Evolutionary conservation across 2,888 invertebrate species (phyloP).

Genomic region (Apamea sordens): DNA sequence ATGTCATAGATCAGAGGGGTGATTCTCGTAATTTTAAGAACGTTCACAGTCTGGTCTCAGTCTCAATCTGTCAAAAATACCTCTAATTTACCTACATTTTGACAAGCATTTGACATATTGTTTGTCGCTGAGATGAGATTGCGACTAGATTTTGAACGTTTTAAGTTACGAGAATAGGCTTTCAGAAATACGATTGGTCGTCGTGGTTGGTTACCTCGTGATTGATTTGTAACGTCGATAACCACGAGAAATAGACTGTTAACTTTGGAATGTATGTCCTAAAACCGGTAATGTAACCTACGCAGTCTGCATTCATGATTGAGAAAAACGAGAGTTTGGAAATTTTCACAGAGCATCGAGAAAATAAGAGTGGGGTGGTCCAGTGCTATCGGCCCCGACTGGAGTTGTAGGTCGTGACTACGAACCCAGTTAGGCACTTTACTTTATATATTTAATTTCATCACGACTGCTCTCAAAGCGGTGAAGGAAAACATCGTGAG

Average conservation of each 20-base stretch:
- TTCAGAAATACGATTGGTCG: neutral
- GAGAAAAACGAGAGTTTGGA: no score
- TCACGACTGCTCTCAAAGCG: neutral
- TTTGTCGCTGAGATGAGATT: no score
- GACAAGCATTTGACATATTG: no score
- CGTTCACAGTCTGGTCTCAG: no score
- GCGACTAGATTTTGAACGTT: no score
- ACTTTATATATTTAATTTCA: neutral
- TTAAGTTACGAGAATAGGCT: no score
- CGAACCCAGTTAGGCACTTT: neutral
- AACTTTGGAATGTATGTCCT: neutral
- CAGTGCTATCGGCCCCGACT: no score
- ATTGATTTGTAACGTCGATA: constrained; percentile 11
- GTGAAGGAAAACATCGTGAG: neutral
- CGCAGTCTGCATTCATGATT: neutral
- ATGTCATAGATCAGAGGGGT: neutral
- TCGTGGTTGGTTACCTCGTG: neutral
- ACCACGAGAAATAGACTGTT: neutral
- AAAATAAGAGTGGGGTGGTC: no score
- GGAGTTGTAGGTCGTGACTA: neutral
- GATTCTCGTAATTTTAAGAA: no score
- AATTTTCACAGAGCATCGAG: neutral
- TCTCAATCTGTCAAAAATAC: no score
- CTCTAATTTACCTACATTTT: no score
- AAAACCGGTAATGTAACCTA: neutral